Conservation (phyloP, 2,797 vertebrate species). For the Lacerta agilis region DNA sequence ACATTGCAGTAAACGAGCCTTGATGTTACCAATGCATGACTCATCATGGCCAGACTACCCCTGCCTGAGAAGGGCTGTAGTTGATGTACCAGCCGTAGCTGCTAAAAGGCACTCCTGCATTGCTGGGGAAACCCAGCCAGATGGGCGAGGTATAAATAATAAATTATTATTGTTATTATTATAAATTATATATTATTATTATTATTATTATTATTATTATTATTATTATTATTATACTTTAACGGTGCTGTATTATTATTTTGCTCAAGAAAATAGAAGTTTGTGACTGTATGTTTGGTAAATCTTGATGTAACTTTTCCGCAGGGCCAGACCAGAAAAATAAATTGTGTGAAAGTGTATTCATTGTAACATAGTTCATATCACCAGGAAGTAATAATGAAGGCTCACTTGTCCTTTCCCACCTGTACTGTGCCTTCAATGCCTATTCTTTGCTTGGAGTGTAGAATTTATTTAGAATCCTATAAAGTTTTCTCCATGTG, state of each 20-base stretch:
- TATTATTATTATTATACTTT: too few species aligned
- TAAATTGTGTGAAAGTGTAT: background rate
- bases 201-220: too few species aligned
- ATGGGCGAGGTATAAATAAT: too few species aligned
- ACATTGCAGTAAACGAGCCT: too few species aligned
- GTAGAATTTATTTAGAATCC: background rate
- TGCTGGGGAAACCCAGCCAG: too few species aligned
- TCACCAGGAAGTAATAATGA: background rate
- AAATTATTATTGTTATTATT: too few species aligned
- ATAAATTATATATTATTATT: too few species aligned
- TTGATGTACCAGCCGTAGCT: too few species aligned
- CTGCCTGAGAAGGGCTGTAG: too few species aligned
- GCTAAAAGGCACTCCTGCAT: too few species aligned
- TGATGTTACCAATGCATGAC: too few species aligned
- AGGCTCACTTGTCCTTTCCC: background rate
- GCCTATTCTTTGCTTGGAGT: constrained; percentile 10
- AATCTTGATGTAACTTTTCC: background rate
- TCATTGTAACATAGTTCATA: background rate
- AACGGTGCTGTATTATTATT: background rate
- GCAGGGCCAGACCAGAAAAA: background rate
- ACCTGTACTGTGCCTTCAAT: background rate
- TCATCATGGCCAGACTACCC: too few species aligned
- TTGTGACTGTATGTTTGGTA: accelerated
- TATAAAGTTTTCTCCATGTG: background rate
- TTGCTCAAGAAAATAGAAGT: background rate